A percentile compares a stretch with the other conserved stretches of the same genome.
phyloP scores from a whole-genome alignment of 2,797 vertebrate species.

The Alosa sapidissima region DNA sequence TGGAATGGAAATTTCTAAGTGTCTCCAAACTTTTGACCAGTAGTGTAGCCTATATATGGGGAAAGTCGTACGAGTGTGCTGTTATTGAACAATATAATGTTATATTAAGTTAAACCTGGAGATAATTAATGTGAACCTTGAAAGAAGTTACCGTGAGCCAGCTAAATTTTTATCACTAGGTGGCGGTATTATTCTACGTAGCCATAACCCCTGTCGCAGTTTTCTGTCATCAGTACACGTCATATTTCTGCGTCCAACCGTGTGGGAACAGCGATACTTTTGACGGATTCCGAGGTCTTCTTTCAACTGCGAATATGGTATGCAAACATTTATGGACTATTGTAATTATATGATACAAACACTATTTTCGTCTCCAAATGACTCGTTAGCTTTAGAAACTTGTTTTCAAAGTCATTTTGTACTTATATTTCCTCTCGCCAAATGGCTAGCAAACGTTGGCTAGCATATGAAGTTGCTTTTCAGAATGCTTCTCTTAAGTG shows the following conservation, averaged over 20 bases:
- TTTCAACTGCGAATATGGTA: conserved; percentile 19
- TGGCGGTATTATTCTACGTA: neutral
- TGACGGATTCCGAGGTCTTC: neutral
- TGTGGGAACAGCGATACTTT: neutral
- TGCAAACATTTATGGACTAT: neutral
- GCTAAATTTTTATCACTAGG: neutral
- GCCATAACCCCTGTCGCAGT: neutral
- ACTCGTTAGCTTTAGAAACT: neutral
- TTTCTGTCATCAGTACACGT: neutral
- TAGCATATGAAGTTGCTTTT: neutral
- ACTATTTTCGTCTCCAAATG: neutral
- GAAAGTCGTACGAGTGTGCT: neutral
- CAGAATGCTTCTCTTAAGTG: neutral
- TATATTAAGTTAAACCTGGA: too few relatives aligned
- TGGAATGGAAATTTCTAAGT: too few relatives aligned
- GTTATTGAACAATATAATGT: too few relatives aligned
- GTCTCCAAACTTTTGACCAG: too few relatives aligned
- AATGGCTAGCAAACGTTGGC: neutral
- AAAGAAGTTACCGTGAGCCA: neutral
- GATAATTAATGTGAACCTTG: neutral
- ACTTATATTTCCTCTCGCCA: neutral
- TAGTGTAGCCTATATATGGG: too few relatives aligned
- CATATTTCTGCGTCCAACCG: neutral
- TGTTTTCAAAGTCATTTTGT: neutral
- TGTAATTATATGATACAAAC: neutral